phyloP scores from a whole-genome alignment of 1,140 invertebrate genomes.

The Proales similis region DNA sequence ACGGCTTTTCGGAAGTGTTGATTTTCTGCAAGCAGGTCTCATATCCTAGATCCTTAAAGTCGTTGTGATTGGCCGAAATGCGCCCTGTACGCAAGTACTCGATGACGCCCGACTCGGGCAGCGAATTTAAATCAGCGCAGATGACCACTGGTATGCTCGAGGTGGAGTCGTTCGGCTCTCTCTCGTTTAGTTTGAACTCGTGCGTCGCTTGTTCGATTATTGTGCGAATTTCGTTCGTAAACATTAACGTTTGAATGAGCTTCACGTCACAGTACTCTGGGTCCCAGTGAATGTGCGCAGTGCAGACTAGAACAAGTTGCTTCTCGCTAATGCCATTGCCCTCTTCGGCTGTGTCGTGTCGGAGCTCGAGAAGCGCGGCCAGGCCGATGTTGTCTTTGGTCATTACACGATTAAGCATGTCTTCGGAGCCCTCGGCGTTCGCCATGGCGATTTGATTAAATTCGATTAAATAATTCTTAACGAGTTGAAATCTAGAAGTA shows the following conservation, averaged over 20 bases:
- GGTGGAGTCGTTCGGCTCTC: constrained; percentile 42
- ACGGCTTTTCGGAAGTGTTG: constrained; percentile 45
- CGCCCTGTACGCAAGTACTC: constrained; percentile 84
- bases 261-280: constrained; percentile 99
- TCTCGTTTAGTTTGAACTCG: constrained; percentile 30
- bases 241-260: constrained; percentile 98
- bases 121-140: constrained; percentile 96
- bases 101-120: constrained; percentile 93
- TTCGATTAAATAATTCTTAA: constrained; percentile 89
- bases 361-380: constrained; percentile 73
- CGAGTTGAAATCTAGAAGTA: constrained; percentile 72
- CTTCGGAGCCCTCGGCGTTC: constrained; percentile 80
- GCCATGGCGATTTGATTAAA: constrained; percentile 98
- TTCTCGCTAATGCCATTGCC: constrained; percentile 2
- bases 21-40: constrained; percentile 82
- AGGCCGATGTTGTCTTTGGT: constrained; percentile 98
- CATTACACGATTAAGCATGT: constrained; percentile 98
- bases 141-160: constrained; percentile 78
- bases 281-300: constrained; percentile 99
- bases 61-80: constrained; percentile 79
- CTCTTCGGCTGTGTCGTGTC: constrained; percentile 12
- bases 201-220: constrained; percentile 27
- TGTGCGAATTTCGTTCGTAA: constrained; percentile 72
- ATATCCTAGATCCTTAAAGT: constrained; percentile 92
- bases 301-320: constrained; percentile 72